These are phyloP conservation scores for Pholis gunnellus DNA, from an alignment of 2,113 vertebrate species.

Conservation along the genomic window DNA sequence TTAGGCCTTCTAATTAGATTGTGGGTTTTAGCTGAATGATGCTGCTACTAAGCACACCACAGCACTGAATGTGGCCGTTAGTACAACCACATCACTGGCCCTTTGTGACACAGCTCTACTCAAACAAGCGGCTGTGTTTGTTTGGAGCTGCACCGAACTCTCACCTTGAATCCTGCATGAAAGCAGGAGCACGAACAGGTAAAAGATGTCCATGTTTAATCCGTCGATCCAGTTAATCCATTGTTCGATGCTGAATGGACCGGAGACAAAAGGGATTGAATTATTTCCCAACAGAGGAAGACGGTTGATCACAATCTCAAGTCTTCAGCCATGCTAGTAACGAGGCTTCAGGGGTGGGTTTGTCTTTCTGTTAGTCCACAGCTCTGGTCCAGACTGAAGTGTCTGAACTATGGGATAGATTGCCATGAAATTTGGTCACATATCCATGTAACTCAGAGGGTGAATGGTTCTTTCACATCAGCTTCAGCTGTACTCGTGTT, in stretches of 20 bases:
- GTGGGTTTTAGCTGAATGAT: constrained; percentile 39
- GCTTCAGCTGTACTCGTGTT: too few relatives aligned
- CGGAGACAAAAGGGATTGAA: constrained; percentile 33
- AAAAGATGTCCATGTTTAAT: constrained; percentile 60
- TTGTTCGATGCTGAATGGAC: constrained; percentile 24
- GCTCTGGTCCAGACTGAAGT: neutral
- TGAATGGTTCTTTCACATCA: too few relatives aligned
- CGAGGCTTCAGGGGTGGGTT: too few relatives aligned
- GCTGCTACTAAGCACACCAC: constrained; percentile 23
- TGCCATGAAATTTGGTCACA: neutral
- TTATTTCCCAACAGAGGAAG: neutral
- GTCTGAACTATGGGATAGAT: neutral
- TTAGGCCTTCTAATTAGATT: constrained; percentile 53
- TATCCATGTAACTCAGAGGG: too few relatives aligned
- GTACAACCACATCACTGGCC: constrained; percentile 22
- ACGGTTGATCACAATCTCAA: constrained; percentile 3
- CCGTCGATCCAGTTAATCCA: constrained; percentile 50
- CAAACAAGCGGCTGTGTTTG: constrained; percentile 31
- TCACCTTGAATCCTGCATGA: constrained; percentile 71
- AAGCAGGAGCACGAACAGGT: constrained; percentile 59
- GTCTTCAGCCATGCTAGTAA: neutral
- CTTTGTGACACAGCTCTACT: constrained; percentile 3
- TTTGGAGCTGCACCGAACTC: constrained; percentile 23
- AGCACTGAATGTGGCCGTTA: constrained; percentile 2
- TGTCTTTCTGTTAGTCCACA: neutral